Evolutionary conservation across 2,797 vertebrate species (phyloP).

Genomic region (Vipera ursinii): DNA sequence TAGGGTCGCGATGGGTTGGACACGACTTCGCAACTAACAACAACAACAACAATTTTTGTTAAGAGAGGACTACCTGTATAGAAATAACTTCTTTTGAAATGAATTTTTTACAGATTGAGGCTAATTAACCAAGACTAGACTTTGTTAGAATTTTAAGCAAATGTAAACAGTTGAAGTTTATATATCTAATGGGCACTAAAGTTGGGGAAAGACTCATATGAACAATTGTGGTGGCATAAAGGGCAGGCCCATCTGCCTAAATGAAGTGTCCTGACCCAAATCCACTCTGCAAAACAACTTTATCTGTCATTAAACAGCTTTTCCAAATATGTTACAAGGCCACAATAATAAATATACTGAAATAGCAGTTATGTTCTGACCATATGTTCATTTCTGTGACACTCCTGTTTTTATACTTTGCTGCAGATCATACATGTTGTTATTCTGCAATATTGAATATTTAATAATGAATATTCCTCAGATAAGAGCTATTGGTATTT

Average conservation of each 20-base stretch:
- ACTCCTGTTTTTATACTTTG: neutral
- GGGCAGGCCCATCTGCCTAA: neutral
- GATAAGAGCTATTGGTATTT: neutral
- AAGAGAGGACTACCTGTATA: neutral
- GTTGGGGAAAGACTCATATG: neutral
- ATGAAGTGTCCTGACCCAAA: neutral
- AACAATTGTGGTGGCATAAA: neutral
- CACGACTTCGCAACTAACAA: too few relatives aligned
- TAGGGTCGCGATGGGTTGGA: too few relatives aligned
- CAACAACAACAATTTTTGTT: neutral
- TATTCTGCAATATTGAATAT: neutral
- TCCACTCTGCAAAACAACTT: neutral
- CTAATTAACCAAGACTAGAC: neutral
- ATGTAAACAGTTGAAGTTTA: neutral
- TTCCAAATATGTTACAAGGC: neutral
- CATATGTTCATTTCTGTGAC: neutral
- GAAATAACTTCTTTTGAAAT: neutral
- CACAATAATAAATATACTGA: neutral
- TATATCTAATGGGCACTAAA: neutral
- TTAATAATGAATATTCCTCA: neutral
- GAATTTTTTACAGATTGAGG: neutral
- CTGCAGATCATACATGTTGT: neutral
- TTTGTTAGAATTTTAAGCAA: neutral
- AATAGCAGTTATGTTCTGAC: neutral
- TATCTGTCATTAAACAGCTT: neutral